Percentiles rank a stretch among this genome's conserved stretches.
Conservation (phyloP, 2,113 vertebrate species). For the Aegotheles bennettii region DNA sequence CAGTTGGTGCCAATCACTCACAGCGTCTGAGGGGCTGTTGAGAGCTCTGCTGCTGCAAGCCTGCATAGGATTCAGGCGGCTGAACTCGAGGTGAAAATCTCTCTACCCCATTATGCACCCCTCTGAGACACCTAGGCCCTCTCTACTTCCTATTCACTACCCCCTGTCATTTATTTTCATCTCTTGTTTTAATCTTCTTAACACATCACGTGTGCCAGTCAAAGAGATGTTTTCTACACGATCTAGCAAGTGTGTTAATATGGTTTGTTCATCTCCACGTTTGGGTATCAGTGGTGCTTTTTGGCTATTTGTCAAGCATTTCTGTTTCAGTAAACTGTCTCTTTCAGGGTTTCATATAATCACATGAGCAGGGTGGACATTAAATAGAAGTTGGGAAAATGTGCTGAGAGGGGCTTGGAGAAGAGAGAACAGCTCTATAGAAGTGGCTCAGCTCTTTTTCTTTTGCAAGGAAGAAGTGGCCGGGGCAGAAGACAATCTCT, state of each 20-base stretch:
- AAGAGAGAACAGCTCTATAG: not conserved
- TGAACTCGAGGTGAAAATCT: not conserved
- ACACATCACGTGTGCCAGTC: not conserved
- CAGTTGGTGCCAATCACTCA: not conserved
- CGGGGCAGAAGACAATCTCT: not conserved
- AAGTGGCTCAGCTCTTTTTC: not conserved
- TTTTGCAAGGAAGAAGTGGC: not conserved
- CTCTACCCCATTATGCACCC: not conserved
- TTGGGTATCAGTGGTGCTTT: not conserved
- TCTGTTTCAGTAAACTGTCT: not conserved
- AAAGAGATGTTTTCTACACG: not conserved
- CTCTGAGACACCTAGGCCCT: not conserved
- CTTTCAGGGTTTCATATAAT: not conserved
- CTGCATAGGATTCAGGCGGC: accelerated
- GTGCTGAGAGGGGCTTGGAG: not conserved
- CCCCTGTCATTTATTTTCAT: constrained; percentile 2
- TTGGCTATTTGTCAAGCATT: not conserved
- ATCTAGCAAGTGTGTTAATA: not conserved
- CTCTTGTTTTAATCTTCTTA: constrained; percentile 1
- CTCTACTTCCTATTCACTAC: not conserved
- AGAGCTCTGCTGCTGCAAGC: not conserved
- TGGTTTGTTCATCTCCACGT: accelerated
- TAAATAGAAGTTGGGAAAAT: not conserved
- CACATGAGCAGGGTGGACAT: not conserved
- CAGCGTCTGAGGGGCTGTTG: not conserved